Percentiles rank a stretch among this genome's conserved stretches.
These are phyloP conservation scores for Procavia capensis DNA, from an alignment of 2,113 vertebrate genomes.

Conservation along the genomic window DNA sequence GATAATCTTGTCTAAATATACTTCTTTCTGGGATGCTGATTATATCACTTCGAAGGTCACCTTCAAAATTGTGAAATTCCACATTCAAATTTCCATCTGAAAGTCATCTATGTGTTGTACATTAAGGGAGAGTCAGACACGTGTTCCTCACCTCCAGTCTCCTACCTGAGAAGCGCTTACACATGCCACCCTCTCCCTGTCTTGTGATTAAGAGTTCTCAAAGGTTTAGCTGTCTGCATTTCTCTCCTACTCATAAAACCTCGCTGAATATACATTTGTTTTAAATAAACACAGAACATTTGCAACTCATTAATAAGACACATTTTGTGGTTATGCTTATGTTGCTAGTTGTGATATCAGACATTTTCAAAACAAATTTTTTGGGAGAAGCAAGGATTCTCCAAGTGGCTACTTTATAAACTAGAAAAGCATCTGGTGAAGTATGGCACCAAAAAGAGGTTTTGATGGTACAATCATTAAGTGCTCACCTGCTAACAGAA, in stretches of 20 bases:
- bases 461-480: neutral
- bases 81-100: neutral
- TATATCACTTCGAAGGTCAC: neutral
- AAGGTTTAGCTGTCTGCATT: neutral
- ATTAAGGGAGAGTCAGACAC: neutral
- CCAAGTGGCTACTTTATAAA: constrained; percentile 8
- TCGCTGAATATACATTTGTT: neutral
- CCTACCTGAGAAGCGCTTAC: neutral
- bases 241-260: neutral
- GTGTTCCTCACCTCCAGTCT: neutral
- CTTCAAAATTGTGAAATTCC: neutral
- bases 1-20: neutral
- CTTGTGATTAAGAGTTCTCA: neutral
- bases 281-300: neutral
- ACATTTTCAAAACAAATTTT: neutral
- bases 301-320: neutral
- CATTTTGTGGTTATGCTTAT: constrained; percentile 13
- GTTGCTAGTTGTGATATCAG: neutral
- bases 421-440: neutral
- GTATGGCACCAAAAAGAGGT: neutral
- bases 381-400: constrained; percentile 1
- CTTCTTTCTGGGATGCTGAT: neutral
- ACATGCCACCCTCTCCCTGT: neutral
- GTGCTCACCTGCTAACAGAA: neutral
- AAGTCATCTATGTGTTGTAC: neutral